phyloP scores from a whole-genome alignment of 2,888 invertebrate species.

The Platerodrilus igneus region DNA sequence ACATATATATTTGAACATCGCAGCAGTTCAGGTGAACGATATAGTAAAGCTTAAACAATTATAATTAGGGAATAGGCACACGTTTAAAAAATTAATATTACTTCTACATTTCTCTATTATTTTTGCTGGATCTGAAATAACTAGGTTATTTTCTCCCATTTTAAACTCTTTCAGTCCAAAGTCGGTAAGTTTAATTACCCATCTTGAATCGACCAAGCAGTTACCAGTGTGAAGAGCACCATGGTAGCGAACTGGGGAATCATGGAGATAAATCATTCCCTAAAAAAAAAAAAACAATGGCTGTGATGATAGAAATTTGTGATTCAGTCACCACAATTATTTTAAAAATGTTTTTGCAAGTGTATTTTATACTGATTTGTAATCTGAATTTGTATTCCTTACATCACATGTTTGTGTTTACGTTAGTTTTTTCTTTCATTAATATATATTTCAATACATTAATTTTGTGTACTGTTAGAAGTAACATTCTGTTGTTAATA shows the following conservation, averaged over 20 bases:
- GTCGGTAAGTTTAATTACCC: conserved; percentile 91
- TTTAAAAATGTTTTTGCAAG: too few species aligned
- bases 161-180: conserved; percentile 88
- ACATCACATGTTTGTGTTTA: too few species aligned
- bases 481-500: too few species aligned
- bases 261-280: conserved; percentile 90
- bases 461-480: too few species aligned
- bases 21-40: conserved; percentile 77
- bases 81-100: too few species aligned
- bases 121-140: conserved; percentile 54
- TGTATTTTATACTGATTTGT: neutral
- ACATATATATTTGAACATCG: conserved; percentile 46
- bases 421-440: too few species aligned
- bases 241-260: conserved; percentile 80
- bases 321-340: too few species aligned
- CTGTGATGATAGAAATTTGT: too few species aligned
- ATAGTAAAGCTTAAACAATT: conserved; percentile 64
- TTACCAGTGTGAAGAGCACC: conserved; percentile 86
- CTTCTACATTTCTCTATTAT: conserved; percentile 67
- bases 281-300: too few species aligned
- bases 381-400: too few species aligned
- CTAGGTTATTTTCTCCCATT: conserved; percentile 63
- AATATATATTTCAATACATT: too few species aligned
- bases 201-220: conserved; percentile 89
- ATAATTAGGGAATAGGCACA: neutral